A percentile compares a stretch with the other conserved stretches of the same genome.
phyloP scores from a whole-genome alignment of 2,888 invertebrate species.

The Eupithecia vulgata region DNA sequence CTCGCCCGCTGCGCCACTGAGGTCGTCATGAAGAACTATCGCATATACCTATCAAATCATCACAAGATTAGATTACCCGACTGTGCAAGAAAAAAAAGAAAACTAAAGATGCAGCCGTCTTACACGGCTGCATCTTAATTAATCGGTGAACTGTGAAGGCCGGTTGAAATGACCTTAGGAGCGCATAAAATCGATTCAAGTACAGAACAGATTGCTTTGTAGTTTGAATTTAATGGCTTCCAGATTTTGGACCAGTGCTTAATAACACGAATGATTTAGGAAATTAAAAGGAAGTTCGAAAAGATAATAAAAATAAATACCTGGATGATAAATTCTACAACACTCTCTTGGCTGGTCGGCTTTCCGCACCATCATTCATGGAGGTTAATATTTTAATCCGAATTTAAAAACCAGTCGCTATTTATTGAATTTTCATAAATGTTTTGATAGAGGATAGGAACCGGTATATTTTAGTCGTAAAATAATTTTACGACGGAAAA shows the following conservation, averaged over 20 bases:
- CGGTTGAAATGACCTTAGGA: conserved; percentile 64
- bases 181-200: conserved; percentile 35
- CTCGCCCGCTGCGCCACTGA: no score
- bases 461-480: conserved; percentile 70
- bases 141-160: conserved; percentile 64
- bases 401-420: conserved; percentile 41
- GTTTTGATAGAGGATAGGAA: conserved; percentile 59
- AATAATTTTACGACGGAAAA: conserved; percentile 70
- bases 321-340: background rate
- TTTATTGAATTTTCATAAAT: conserved; percentile 59
- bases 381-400: conserved; percentile 38
- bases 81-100: conserved; percentile 58
- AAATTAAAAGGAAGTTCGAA: background rate
- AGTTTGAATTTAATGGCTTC: conserved; percentile 34
- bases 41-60: background rate
- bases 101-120: conserved; percentile 75
- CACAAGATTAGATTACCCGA: conserved; percentile 2
- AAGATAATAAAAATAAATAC: background rate
- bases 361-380: conserved; percentile 8
- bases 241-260: background rate
- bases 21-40: background rate
- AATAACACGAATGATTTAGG: background rate
- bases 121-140: conserved; percentile 74
- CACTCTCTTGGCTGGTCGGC: conserved; percentile 17
- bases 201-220: conserved; percentile 34